Evolutionary conservation across 2,888 invertebrate genomes (phyloP).

Genomic region (Caenorhabditis wallacei): DNA sequence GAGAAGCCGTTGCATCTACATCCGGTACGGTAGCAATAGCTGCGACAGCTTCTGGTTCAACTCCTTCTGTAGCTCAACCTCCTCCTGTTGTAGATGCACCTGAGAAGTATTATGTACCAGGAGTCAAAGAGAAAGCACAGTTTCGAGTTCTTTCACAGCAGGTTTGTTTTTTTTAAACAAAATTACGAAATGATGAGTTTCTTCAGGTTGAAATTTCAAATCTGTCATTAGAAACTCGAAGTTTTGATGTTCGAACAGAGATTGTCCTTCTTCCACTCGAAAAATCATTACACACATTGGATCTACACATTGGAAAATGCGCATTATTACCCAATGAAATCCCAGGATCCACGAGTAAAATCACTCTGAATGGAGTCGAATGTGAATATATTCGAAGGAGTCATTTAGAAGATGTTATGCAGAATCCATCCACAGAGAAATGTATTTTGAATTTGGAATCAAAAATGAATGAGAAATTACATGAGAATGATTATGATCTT

Average conservation of each 20-base stretch:
- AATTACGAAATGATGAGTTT: neutral
- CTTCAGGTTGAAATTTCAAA: constrained; percentile 63
- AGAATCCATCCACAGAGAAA: neutral
- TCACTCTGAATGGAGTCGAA: constrained; percentile 71
- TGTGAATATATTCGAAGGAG: constrained; percentile 58
- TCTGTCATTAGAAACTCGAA: constrained; percentile 44
- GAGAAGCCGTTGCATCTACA: neutral
- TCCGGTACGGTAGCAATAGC: neutral
- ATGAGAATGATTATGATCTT: constrained; percentile 65
- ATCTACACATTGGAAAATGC: constrained; percentile 74
- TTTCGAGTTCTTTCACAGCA: constrained; percentile 67
- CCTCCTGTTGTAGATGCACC: constrained; percentile 17
- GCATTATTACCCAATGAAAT: constrained; percentile 70
- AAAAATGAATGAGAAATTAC: constrained; percentile 40
- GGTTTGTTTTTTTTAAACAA: neutral
- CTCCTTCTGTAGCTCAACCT: neutral
- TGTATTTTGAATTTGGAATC: constrained; percentile 52
- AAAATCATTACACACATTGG: constrained; percentile 61
- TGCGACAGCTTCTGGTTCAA: neutral
- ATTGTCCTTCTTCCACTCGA: constrained; percentile 73
- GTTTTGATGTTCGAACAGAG: constrained; percentile 76
- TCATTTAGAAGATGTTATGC: constrained; percentile 26
- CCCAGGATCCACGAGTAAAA: constrained; percentile 38
- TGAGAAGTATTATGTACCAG: constrained; percentile 52
- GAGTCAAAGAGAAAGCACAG: constrained; percentile 66